Percentiles rank a stretch among this genome's conserved stretches.
These are phyloP conservation scores for Abrostola tripartita DNA, from an alignment of 2,888 invertebrate genomes.

Conservation along the genomic window DNA sequence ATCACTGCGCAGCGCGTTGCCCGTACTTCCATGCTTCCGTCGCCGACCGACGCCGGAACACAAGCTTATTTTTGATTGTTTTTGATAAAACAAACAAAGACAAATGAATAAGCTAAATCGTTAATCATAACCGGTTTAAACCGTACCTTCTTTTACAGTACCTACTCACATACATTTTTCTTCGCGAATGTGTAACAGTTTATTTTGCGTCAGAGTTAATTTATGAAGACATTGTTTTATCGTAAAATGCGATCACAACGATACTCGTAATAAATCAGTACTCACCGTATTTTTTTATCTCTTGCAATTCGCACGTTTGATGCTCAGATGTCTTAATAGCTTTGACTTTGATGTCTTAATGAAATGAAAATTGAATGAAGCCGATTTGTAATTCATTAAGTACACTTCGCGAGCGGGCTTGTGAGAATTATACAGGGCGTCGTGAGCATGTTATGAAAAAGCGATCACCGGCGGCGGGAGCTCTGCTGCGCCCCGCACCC, in stretches of 20 bases:
- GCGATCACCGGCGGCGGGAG: slow-evolving; percentile 58
- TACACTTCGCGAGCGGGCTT: slow-evolving; percentile 42
- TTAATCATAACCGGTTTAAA: slow-evolving; percentile 79
- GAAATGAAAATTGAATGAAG: slow-evolving; percentile 44
- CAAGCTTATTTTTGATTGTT: slow-evolving; percentile 85
- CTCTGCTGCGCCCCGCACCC: slow-evolving; percentile 58
- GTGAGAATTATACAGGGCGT: slow-evolving; percentile 36
- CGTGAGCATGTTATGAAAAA: slow-evolving; percentile 65
- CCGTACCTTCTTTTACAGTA: slow-evolving; percentile 67
- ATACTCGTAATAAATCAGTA: slow-evolving; percentile 33
- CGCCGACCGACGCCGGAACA: slow-evolving; percentile 77
- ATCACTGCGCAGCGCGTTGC: slow-evolving; percentile 72
- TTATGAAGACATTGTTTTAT: slow-evolving; percentile 44
- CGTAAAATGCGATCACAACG: slow-evolving; percentile 28
- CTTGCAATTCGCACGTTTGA: slow-evolving; percentile 29
- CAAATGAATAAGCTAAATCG: slow-evolving; percentile 78
- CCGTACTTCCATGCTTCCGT: slow-evolving; percentile 79
- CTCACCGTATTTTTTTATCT: slow-evolving; percentile 16
- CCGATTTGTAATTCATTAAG: slow-evolving; percentile 50
- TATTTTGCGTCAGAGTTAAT: slow-evolving; percentile 53
- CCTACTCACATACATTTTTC: slow-evolving; percentile 55
- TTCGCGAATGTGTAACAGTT: slow-evolving; percentile 52
- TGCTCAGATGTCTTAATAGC: slow-evolving; percentile 32
- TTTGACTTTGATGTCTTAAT: slow-evolving; percentile 27
- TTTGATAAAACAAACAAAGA: slow-evolving; percentile 85